These are phyloP conservation scores for Apamea sordens DNA, from an alignment of 2,888 invertebrate genomes.

Conservation along the genomic window DNA sequence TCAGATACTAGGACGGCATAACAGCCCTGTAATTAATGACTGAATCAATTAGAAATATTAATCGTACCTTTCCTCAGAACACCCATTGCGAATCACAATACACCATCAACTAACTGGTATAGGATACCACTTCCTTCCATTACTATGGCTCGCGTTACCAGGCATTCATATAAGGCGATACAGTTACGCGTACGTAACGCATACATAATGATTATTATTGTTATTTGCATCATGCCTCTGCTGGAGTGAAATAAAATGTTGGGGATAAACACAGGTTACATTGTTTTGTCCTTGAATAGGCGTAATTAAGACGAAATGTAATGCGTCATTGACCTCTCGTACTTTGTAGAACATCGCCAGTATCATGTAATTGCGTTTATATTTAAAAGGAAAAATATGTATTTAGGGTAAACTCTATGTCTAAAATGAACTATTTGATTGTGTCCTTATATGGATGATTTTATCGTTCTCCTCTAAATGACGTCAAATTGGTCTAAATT, in stretches of 20 bases:
- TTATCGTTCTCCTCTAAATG: not conserved
- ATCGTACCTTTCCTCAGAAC: slow-evolving; percentile 75
- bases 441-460: not conserved
- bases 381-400: not conserved
- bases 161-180: slow-evolving; percentile 80
- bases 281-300: slow-evolving; percentile 56
- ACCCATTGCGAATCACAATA: slow-evolving; percentile 74
- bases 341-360: slow-evolving; percentile 11
- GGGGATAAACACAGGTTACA: slow-evolving; percentile 40
- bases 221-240: slow-evolving; percentile 75
- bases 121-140: slow-evolving; percentile 76
- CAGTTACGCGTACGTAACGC: slow-evolving; percentile 83
- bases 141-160: slow-evolving; percentile 69
- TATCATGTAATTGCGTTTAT: not conserved
- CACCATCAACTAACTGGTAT: slow-evolving; percentile 72
- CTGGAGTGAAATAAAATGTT: slow-evolving; percentile 54
- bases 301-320: slow-evolving; percentile 51
- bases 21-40: slow-evolving; percentile 32
- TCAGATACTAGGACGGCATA: slow-evolving; percentile 53
- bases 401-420: not conserved
- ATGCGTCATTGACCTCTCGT: slow-evolving; percentile 49
- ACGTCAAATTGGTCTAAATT: not conserved
- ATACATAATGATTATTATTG: slow-evolving; percentile 83
- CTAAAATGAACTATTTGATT: not conserved
- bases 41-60: slow-evolving; percentile 32